A percentile compares a stretch with the other conserved stretches of the same genome.
Conservation (phyloP, 2,888 invertebrate species). For the Mimumesa dahlbomi region DNA sequence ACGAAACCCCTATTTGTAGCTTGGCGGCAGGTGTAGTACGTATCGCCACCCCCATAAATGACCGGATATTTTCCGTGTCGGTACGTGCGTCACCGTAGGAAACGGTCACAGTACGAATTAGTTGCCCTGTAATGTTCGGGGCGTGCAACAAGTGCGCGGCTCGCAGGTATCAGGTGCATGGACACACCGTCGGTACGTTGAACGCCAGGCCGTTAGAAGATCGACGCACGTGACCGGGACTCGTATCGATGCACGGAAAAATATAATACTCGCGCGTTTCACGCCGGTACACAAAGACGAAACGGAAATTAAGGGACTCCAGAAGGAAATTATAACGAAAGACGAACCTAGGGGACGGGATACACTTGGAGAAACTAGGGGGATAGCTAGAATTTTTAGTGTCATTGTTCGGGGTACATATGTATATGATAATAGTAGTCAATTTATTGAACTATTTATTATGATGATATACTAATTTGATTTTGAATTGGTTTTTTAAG, state of each 20-base stretch:
- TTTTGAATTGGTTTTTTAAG: no score
- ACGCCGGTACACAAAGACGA: constrained; percentile 8
- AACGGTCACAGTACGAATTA: constrained; percentile 66
- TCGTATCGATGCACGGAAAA: constrained; percentile 21
- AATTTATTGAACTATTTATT: no score
- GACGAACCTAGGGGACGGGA: no score
- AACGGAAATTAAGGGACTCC: no score
- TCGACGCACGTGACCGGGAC: constrained; percentile 61
- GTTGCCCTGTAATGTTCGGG: constrained; percentile 62
- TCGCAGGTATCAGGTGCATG: constrained; percentile 70
- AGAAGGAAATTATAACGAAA: no score
- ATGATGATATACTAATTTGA: no score
- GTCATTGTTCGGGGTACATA: no score
- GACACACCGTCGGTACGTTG: constrained; percentile 35
- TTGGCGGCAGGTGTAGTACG: constrained; percentile 53
- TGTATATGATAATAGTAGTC: no score
- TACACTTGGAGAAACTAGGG: background rate
- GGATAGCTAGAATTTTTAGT: background rate
- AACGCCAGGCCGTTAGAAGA: constrained; percentile 57
- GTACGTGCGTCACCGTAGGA: constrained; percentile 64
- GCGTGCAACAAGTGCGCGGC: constrained; percentile 70
- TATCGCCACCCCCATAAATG: constrained; percentile 64
- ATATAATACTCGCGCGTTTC: constrained; percentile 11
- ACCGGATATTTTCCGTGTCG: constrained; percentile 71
- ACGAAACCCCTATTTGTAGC: constrained; percentile 53